Base-by-base conservation (phyloP, 2,888 invertebrate species). In the Eristalis intricaria region DNA sequence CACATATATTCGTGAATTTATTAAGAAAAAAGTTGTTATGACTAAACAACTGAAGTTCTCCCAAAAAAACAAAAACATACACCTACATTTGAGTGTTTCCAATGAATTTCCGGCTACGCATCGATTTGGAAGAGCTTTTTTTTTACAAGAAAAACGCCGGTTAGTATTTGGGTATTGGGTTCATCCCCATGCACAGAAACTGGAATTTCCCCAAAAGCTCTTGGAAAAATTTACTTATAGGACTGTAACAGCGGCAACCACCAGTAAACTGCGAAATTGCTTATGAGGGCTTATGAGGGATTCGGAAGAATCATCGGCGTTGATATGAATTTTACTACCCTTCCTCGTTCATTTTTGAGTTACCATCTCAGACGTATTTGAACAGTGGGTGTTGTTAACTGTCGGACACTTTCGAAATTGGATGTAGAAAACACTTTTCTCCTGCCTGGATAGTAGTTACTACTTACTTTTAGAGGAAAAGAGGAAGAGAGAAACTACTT, bases 81-180 rank as follows among this genome's bases (percentile, higher is more conserved):
- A 26, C 13, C 13, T 23, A 0, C 15, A 26, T 26, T 23, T 7
- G 15, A 43, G 32, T 29, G 32, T 32, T 73, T 71, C 60, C 58
- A 43, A 23, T 43, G 64, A 66, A 79, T 71, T 71, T 79, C 71
- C 71, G 65, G 73, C 60, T 43, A 19, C 43, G 15, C 56, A 40
- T n/a, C 63, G 26, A 5, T 1, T 0, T 56, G 13, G 19, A 2
- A 40, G 15, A 78, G 73, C 73, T 73, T 61, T 40, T 26, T 26
- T 29, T 32, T 10, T 10, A 13, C 26, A 3, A 1, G 19, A 10
- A 63, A 38, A 65, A 71, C 65, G 11, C 58, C 60, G 65, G 23
- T 56, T 63, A 10, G 7, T 22, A 19, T 19, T 50, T 19, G 50
- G 8, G 19, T 50, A 8, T 10, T 50, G 22, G 32, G 4, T 40